Percentiles rank a stretch among this genome's conserved stretches.
Evolutionary conservation across 2,888 invertebrate species (phyloP).

Genomic region (Diplolepis rosae): DNA sequence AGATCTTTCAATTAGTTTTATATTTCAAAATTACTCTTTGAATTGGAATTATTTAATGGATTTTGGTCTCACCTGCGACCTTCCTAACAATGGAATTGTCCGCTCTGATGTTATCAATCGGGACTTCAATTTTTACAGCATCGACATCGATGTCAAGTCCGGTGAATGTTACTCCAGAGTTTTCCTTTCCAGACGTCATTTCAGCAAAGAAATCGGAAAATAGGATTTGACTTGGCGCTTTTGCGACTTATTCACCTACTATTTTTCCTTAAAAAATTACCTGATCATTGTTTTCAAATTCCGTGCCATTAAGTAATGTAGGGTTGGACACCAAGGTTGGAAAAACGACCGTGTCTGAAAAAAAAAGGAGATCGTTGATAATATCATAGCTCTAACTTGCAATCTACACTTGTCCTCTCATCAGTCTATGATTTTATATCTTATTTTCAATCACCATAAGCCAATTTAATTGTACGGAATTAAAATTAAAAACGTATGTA

Average conservation of each 20-base stretch:
- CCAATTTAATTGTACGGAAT: background rate
- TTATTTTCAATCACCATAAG: background rate
- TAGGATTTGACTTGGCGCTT: conserved; percentile 34
- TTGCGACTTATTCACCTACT: conserved; percentile 40
- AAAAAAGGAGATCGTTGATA: conserved; percentile 11
- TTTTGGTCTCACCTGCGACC: conserved; percentile 61
- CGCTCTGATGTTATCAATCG: conserved; percentile 56
- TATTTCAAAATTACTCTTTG: background rate
- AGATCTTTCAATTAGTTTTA: background rate
- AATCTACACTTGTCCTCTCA: background rate
- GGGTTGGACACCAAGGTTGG: conserved; percentile 65
- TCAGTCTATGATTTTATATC: background rate
- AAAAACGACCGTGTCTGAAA: conserved; percentile 68
- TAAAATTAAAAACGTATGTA: no score
- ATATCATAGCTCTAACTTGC: background rate
- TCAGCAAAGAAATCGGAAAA: conserved; percentile 24
- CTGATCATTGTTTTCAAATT: conserved; percentile 42
- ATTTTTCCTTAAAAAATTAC: conserved; percentile 42
- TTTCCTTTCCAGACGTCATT: conserved; percentile 54
- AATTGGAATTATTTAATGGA: background rate
- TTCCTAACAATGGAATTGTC: conserved; percentile 60
- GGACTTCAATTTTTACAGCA: conserved; percentile 51
- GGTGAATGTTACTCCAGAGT: conserved; percentile 50
- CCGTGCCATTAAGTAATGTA: conserved; percentile 51
- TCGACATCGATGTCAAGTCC: conserved; percentile 42